Evolutionary conservation across 2,797 vertebrate genomes (phyloP).

Genomic region (Silurus lanzhouensis): DNA sequence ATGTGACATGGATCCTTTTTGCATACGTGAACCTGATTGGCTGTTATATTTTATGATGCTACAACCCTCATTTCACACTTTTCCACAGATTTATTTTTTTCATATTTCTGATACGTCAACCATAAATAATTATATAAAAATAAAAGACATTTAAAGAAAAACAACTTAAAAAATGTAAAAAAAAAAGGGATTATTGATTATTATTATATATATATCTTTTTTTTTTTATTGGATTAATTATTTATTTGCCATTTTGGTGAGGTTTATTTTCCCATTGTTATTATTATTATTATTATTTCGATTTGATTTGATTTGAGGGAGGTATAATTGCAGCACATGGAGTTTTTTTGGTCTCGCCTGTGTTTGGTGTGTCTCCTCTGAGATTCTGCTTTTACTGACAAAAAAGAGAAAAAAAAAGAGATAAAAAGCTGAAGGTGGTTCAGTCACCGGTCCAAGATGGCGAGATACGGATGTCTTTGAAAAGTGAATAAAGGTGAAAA

Average conservation of each 20-base stretch:
- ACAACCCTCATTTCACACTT: background rate
- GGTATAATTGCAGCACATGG: too few species aligned
- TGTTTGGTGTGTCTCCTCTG: background rate
- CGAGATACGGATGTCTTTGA: constrained; percentile 17
- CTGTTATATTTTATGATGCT: constrained; percentile 2
- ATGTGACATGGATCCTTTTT: background rate
- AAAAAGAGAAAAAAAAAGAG: too few species aligned
- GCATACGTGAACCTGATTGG: background rate
- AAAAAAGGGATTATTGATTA: too few species aligned
- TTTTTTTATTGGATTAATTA: background rate
- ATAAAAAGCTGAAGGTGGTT: background rate
- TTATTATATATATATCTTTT: too few species aligned
- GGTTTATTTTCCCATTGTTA: background rate
- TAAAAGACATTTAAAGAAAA: too few species aligned
- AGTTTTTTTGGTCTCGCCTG: background rate
- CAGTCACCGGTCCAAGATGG: background rate
- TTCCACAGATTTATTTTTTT: background rate
- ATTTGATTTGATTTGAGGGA: too few species aligned
- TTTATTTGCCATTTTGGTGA: background rate
- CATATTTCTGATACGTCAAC: too few species aligned
- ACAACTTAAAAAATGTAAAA: too few species aligned
- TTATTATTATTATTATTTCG: too few species aligned
- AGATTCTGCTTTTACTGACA: background rate
- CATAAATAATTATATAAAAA: too few species aligned
- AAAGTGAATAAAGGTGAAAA: constrained; percentile 14